Base-by-base conservation (phyloP, 2,797 vertebrate genomes). In the Sebastes minor region DNA sequence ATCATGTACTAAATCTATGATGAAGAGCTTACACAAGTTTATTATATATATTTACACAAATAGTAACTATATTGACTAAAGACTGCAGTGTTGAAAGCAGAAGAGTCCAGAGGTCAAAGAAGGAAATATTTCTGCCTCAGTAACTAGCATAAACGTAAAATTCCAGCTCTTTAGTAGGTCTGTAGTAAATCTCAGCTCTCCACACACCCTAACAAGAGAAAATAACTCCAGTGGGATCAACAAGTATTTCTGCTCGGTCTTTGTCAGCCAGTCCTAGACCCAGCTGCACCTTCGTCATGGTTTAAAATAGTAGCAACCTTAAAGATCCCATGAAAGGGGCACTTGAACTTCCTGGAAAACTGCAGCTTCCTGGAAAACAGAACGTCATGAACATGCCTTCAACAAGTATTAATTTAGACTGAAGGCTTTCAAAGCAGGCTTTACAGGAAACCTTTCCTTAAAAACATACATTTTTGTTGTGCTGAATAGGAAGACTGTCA, bases 71-170 rank as follows among this genome's bases (percentile, higher is more conserved):
- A 60, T 6, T 22, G 2, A 71, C n/a, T 18, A 8, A 35, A 62
- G 23, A 23, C 23, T 8, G 4, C 25, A 57, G 27, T 71, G 64
- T 64, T 78, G 18, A 74, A 63, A 67, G 49, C 56, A 59, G 49
- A 75, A 59, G 18, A 74, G 23, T 42, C 76, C 23, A 66, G 20
- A 68, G 35, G 68, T 75, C 30, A 74, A 81, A 42, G 12, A 61
- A 25, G 25, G 7, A 63, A 67, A 62, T 42, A 23, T 33, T 11
- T 49, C 8, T 5, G 42, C 11, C n/a, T 75, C 35, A 60, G 63
- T 67, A 62, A 14, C 9, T 57, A 0, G 16, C 42, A 46, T 35
- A n/a, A 12, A 22, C 3, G 4, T 78, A 32, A 25, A 35, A 67
- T 42, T 22, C 52, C 2, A 32, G 16, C 35, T 63, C 27, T 78